Base-by-base conservation (phyloP, 2,888 invertebrate species). In the Bombylius major region DNA sequence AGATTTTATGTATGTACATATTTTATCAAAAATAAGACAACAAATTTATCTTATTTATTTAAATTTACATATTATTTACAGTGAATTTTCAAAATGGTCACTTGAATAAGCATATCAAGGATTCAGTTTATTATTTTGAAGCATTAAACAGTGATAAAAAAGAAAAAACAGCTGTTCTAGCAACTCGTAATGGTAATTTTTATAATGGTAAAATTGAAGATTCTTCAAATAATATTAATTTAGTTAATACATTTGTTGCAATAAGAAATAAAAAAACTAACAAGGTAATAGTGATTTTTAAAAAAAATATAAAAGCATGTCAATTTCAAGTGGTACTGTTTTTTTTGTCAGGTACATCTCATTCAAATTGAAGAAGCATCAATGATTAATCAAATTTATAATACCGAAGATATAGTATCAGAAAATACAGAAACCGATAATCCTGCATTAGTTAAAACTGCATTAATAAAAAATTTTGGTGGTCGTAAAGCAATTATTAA, bases 401-500 rank as follows among this genome's bases (percentile, higher is more conserved):
- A 6, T 8, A 9, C 6, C 6, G 4, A 36, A 36, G 1, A 6
- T 6, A 36, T 36, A 9, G 5, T 6, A 11, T 11, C 39, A 42
- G 12, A 42, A 42, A 11, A 8, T 11, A 42, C 8, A 11, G 11
- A 11, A 5, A 23, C 23, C 3, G 39, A 42, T 11, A 36, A 36
- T 36, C 5, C 8, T 11, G 11, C 8, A 11, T 8, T 42, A 42
- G 8, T 11, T 5, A 42, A 11, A 11, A 8, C 1, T 42, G 39
- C 8, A 11, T 11, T 42, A 11, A 11, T 42, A 7, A 42, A 42
- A 42, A 42, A 42, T 42, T 42, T 42, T 42, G 39, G 39, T 42
- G 39, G 39, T 42, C 39, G 39, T 11, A 42, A 42, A 42, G 39
- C 39, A 42, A 42, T 42, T 2, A 67, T 70, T 7, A 62, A 36